Evolutionary conservation across 2,113 vertebrate species (phyloP), one percentile per base, ranked within the genome.

Genomic region (Rhagologus leucostigma): DNA sequence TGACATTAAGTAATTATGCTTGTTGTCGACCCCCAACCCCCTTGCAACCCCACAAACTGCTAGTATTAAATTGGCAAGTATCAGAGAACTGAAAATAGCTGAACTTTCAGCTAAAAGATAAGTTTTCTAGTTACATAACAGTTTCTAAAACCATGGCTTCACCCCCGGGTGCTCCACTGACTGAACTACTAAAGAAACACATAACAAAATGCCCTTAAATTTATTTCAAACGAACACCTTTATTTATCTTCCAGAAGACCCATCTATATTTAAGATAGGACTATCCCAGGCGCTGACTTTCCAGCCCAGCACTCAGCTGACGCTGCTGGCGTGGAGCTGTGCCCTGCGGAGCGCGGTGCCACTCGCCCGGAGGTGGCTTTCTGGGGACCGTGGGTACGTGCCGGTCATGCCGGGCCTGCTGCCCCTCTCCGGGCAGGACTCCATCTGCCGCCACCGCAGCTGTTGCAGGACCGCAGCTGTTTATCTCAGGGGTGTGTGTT

Each of bases 391-490:
- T 1, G 89, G 82, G 83, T 14, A 84, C 81, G 10, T 87, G 94
- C 81, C 13, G 32, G 24, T 26, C 87, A 33, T 67, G 89, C 70
- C 19, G 16, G 49, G 69, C 41, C 68, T 6, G 68, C 67, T 29
- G 89, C 83, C 76, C 16, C 5, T 35, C 93, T 57, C 69, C 11
- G 76, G 91, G 93, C 96, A 65, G 7, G 74, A 29, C 90, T 96
- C 94, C 92, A 89, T 65, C 73, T 39, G 50, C 81, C 3, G 11
- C 84, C 37, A 2, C 82, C 39, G 74, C 94, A 92, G 96, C 96
- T 94, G 93, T 80, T 65, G 57, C 91, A 32, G 67, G 10, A 18
- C 52, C 30, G 77, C 89, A 65, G 91, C 95, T 89, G 87, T 84
- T 95, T 74, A 19, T 67, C 80, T 9, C 62, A n/a, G 73, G 90